These are phyloP conservation scores for Actinia tenebrosa DNA, from an alignment of 64 coral and sea anemone species.

Conservation along the genomic window DNA sequence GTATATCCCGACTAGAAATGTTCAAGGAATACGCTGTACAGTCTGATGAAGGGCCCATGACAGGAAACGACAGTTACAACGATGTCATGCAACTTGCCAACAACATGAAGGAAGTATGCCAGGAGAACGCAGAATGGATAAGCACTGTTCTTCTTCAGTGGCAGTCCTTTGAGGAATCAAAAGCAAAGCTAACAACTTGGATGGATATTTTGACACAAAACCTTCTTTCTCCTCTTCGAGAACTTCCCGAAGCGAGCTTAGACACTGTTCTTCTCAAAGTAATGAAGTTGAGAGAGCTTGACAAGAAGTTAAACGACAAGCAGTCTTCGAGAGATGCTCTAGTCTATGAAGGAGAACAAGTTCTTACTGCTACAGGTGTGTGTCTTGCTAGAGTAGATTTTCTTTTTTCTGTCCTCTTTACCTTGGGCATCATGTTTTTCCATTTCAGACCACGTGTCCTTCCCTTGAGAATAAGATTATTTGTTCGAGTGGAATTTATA, in stretches of 20 bases:
- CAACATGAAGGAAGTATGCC: conserved; percentile 83
- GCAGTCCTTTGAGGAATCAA: conserved; percentile 78
- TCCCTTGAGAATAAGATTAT: too few relatives aligned
- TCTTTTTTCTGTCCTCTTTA: background rate
- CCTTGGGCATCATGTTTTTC: too few relatives aligned
- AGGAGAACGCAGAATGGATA: conserved; percentile 74
- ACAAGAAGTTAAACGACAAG: conserved; percentile 75
- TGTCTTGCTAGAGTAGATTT: background rate
- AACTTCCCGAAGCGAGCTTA: conserved; percentile 60
- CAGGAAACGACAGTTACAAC: conserved; percentile 22
- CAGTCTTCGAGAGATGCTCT: conserved; percentile 59
- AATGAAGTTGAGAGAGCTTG: conserved; percentile 80
- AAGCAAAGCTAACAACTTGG: conserved; percentile 52
- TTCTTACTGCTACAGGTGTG: conserved; percentile 75
- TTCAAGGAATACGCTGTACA: conserved; percentile 46
- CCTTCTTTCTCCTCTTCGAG: conserved; percentile 33
- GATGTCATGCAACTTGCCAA: conserved; percentile 67
- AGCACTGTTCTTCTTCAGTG: conserved; percentile 68
- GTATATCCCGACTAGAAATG: conserved; percentile 73
- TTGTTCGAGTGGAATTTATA: too few relatives aligned
- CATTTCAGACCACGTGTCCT: too few relatives aligned
- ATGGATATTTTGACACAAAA: conserved; percentile 52
- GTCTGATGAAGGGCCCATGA: conserved; percentile 1
- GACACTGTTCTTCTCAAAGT: conserved; percentile 67
- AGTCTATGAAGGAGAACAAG: conserved; percentile 81